Percentiles rank a stretch among this genome's conserved stretches.
Evolutionary conservation across 1,140 invertebrate genomes (phyloP).

Genomic region (Riptortus pedestris): DNA sequence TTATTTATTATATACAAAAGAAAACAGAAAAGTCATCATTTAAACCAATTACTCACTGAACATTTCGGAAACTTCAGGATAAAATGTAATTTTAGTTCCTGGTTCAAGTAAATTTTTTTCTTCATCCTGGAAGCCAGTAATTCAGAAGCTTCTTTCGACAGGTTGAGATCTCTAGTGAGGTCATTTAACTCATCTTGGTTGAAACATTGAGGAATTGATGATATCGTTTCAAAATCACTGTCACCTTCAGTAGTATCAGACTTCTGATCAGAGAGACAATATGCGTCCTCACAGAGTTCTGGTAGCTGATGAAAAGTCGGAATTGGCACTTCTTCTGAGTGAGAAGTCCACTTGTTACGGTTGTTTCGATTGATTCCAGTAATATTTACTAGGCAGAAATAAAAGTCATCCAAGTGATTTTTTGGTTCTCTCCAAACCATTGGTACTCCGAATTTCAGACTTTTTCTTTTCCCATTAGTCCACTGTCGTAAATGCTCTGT

Average conservation of each 20-base stretch:
- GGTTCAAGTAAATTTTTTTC: background rate
- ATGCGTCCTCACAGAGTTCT: background rate
- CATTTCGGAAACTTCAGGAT: too few species aligned
- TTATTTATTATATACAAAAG: too few species aligned
- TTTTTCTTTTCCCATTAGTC: conserved; percentile 20
- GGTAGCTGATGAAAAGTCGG: background rate
- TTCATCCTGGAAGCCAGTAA: background rate
- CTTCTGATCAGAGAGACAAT: background rate
- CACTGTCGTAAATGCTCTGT: conserved; percentile 19
- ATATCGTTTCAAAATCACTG: background rate
- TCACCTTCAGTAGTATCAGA: background rate
- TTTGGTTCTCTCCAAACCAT: conserved; percentile 26
- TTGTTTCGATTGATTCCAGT: conserved; percentile 14
- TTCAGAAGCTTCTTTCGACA: background rate
- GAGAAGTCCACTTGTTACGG: background rate
- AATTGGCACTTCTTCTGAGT: background rate
- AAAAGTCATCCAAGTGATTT: conserved; percentile 23
- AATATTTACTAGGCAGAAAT: conserved; percentile 21
- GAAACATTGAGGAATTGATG: background rate
- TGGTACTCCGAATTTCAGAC: conserved; percentile 13
- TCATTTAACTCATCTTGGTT: background rate
- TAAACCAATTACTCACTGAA: too few species aligned
- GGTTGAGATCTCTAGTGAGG: background rate
- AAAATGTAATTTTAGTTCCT: background rate
- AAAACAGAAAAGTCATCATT: too few species aligned